Percentiles rank a stretch among this genome's conserved stretches.
These are phyloP conservation scores for Mythimna albipuncta DNA, from an alignment of 2,888 invertebrate species.

Conservation along the genomic window DNA sequence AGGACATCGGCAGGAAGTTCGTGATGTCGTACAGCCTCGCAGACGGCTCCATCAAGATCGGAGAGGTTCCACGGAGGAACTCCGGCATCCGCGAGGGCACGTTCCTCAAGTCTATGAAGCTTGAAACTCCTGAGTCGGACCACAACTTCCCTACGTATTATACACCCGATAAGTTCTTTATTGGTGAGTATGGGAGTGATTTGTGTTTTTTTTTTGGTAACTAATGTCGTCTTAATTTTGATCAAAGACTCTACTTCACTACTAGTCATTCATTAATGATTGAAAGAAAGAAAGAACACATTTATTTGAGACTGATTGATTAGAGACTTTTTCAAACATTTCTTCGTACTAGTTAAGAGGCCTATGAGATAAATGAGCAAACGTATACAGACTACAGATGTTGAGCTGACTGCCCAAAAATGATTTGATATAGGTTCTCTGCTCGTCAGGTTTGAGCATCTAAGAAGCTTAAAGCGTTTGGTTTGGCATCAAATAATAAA, in stretches of 20 bases:
- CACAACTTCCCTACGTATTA: conserved; percentile 94
- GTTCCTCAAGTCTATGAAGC: conserved; percentile 92
- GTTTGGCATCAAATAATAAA: conserved; percentile 7
- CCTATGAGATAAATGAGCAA: background rate
- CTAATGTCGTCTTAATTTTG: background rate
- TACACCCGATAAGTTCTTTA: conserved; percentile 94
- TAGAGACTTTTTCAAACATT: background rate
- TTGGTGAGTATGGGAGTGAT: conserved; percentile 88
- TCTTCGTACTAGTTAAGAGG: background rate
- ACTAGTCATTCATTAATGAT: background rate
- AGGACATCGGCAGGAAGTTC: conserved; percentile 94
- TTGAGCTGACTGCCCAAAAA: background rate
- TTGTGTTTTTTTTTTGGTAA: background rate
- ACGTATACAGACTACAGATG: background rate
- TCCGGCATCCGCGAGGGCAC: conserved; percentile 94
- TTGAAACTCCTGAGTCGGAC: conserved; percentile 93
- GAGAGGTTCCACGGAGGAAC: conserved; percentile 93
- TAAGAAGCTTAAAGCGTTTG: background rate
- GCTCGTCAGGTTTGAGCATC: background rate
- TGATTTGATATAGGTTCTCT: background rate
- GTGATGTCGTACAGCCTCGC: conserved; percentile 94
- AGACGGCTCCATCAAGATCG: conserved; percentile 94
- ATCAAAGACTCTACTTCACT: background rate
- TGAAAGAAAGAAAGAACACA: too few relatives aligned
- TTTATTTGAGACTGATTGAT: background rate